Evolutionary conservation across 1,140 invertebrate genomes (phyloP), one percentile per base, ranked within the genome.

Genomic region (Drosophila micromelanica): DNA sequence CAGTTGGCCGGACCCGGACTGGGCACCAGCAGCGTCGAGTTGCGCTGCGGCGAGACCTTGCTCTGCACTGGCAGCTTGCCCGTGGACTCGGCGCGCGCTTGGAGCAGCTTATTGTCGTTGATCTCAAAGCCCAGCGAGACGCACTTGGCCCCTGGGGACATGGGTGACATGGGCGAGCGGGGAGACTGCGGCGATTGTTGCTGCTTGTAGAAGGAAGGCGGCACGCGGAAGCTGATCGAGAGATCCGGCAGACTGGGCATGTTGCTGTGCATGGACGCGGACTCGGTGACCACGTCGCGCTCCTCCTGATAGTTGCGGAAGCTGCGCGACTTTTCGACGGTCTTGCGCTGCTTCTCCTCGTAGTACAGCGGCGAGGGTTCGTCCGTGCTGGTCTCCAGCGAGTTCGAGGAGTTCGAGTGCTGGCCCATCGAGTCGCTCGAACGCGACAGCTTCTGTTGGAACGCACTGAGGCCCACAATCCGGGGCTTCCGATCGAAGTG

Each of bases 241-340:
- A 92, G 61, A 52, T 92, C 91, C 15, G 91, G 91, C 62, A 92
- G 35, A 59, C 91, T 92, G 42, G 91, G 91, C 91, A 92, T 92
- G 35, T 89, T 89, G 52, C 63, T 80, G 63, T 78, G 77, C 67
- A 87, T 67, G 7, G 73, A 13, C 1, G 59, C 12, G 0, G 51
- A 42, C 1, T 72, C 63, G 13, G 9, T 54, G 11, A 38, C 20
- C 3, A 43, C 52, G 2, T 73, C 67, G 0, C 64, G 52, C 27
- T 92, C 87, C 5, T 94, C 93, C 30, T 93, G 93, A 35, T 94
- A 93, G 57, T 93, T 93, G 68, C 94, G 93, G 78, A 95, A 95
- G 82, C 95, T 95, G 54, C 95, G 94, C 5, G 95, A 95, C 82
- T 95, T 95, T 15, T 94, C 93, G 38, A 95, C 93, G 17, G 93